These are phyloP conservation scores for Urocitellus parryii DNA, from an alignment of 2,113 vertebrate species.

Conservation along the genomic window DNA sequence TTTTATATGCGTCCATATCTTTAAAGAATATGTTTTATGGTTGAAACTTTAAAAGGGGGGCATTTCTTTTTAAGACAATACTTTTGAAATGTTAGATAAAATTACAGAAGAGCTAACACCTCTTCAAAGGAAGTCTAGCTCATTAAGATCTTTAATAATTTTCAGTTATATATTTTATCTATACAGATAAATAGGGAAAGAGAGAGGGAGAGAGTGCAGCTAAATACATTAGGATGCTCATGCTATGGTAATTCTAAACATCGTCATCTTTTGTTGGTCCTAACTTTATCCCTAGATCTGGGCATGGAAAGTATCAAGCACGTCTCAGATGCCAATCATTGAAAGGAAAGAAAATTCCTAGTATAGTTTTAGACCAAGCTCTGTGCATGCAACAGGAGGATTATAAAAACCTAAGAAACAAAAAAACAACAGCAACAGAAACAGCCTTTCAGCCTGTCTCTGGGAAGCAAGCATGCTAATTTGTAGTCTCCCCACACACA, in stretches of 20 bases:
- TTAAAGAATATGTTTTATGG: background rate
- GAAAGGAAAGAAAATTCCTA: background rate
- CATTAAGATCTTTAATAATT: background rate
- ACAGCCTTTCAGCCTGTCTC: background rate
- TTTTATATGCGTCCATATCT: background rate
- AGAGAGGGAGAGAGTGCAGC: background rate
- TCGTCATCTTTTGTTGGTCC: background rate
- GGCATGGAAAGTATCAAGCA: background rate
- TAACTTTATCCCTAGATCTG: background rate
- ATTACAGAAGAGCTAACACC: background rate
- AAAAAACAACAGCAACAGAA: constrained; percentile 23
- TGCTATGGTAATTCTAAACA: background rate
- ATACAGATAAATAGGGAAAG: background rate
- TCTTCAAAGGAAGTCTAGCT: background rate
- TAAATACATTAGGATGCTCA: background rate
- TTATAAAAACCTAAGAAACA: background rate
- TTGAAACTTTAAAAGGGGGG: background rate
- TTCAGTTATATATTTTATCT: background rate
- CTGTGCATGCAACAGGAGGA: background rate
- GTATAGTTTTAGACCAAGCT: background rate
- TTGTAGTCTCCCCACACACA: background rate
- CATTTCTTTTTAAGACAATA: background rate
- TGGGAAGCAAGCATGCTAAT: background rate
- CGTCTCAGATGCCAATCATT: background rate
- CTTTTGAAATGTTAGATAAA: background rate